Evolutionary conservation across 2,888 invertebrate species (phyloP).

Genomic region (Acanthosepion esculentum): DNA sequence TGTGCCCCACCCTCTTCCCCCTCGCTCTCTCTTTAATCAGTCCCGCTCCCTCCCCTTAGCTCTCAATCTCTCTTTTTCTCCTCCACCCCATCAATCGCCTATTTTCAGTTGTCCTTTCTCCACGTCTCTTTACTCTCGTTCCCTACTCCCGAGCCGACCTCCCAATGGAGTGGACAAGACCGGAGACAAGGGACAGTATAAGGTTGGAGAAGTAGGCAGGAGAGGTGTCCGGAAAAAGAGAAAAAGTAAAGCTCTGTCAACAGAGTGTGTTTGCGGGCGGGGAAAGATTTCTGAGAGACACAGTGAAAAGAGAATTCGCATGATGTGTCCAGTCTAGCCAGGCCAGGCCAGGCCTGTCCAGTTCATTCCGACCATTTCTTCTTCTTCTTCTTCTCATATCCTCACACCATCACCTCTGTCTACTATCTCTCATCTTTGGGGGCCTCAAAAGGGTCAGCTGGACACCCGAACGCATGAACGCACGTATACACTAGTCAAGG

Average conservation of each 20-base stretch:
- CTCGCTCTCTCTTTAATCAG: background rate
- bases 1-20: background rate
- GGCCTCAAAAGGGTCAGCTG: background rate
- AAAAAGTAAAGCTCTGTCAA: background rate
- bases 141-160: background rate
- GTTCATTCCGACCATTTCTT: background rate
- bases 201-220: background rate
- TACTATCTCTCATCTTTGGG: background rate
- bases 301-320: slow-evolving; percentile 8
- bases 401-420: background rate
- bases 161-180: slow-evolving; percentile 10
- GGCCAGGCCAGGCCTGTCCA: background rate
- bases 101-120: background rate
- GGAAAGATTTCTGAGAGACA: background rate
- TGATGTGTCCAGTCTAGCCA: slow-evolving; percentile 16
- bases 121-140: background rate
- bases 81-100: no score
- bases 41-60: background rate
- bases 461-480: background rate
- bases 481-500: background rate
- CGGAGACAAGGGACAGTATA: slow-evolving; percentile 11
- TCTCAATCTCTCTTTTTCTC: background rate
- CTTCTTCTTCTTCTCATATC: background rate
- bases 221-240: background rate
- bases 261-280: background rate